A percentile compares a stretch with the other conserved stretches of the same genome.
These are phyloP conservation scores for Cottus gobio DNA, from an alignment of 2,113 vertebrate genomes.

Conservation along the genomic window DNA sequence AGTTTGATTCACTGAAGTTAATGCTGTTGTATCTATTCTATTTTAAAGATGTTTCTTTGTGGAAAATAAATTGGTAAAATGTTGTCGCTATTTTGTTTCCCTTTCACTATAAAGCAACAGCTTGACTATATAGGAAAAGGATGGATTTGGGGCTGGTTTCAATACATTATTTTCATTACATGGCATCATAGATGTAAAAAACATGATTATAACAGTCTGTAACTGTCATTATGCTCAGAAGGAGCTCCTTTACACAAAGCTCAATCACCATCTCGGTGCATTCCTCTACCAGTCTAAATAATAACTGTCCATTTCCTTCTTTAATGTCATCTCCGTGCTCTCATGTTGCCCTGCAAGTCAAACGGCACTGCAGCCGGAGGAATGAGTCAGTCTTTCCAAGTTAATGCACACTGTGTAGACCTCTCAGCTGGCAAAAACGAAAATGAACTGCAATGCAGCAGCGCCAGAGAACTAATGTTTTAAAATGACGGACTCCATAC, in stretches of 20 bases:
- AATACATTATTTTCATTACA: conserved; percentile 13
- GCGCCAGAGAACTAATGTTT: conserved; percentile 19
- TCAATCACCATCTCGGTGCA: neutral
- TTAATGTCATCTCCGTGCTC: conserved; percentile 24
- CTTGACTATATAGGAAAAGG: conserved; percentile 41
- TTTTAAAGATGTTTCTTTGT: conserved; percentile 75
- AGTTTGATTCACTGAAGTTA: conserved; percentile 56
- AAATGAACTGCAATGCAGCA: conserved; percentile 58
- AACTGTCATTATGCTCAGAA: conserved; percentile 6
- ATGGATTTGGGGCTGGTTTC: conserved; percentile 4
- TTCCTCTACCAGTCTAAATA: conserved; percentile 15
- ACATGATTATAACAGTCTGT: neutral
- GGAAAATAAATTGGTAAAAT: conserved; percentile 67
- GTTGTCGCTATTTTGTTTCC: conserved; percentile 75
- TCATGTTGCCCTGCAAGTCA: conserved; percentile 22
- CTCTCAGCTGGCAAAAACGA: conserved; percentile 37
- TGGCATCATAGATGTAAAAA: neutral
- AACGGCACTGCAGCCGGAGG: conserved; percentile 21
- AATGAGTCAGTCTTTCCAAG: conserved; percentile 51
- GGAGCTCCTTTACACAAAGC: neutral
- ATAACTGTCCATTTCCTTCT: conserved; percentile 21
- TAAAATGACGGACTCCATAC: conserved; percentile 30
- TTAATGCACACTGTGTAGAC: conserved; percentile 35
- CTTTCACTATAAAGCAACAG: conserved; percentile 70
- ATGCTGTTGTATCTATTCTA: conserved; percentile 60